phyloP scores from a whole-genome alignment of 2,797 vertebrate genomes.

The Lacerta bilineata region DNA sequence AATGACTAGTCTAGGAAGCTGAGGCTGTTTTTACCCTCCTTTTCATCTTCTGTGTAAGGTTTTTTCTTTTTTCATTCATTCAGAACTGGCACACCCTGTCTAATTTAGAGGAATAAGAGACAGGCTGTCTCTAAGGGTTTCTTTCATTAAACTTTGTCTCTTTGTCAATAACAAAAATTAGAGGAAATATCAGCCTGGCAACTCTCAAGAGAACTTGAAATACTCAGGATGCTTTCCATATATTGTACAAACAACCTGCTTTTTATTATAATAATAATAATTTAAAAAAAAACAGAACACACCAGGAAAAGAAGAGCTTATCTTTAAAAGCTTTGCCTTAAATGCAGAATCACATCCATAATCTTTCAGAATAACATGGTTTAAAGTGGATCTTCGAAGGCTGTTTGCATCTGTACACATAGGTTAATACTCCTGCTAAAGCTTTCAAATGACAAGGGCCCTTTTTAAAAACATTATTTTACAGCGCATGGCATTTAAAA shows the following conservation, averaged over 20 bases:
- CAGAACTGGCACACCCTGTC: conserved; percentile 35
- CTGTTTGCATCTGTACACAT: conserved; percentile 46
- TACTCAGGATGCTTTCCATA: conserved; percentile 55
- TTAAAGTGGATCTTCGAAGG: conserved; percentile 53
- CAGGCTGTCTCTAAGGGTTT: conserved; percentile 55
- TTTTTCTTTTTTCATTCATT: conserved; percentile 35
- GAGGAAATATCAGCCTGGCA: conserved; percentile 55
- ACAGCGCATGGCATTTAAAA: not conserved
- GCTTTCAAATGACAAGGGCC: conserved; percentile 41
- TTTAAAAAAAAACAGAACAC: not conserved
- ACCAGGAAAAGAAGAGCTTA: conserved; percentile 18
- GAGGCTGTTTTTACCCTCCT: conserved; percentile 44
- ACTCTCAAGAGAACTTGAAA: conserved; percentile 55
- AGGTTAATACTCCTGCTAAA: conserved; percentile 40
- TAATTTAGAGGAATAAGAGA: conserved; percentile 51
- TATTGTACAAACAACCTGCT: conserved; percentile 42
- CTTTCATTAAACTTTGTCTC: conserved; percentile 60
- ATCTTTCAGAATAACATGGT: conserved; percentile 52
- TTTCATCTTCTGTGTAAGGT: conserved; percentile 45
- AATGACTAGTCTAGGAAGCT: conserved; percentile 49
- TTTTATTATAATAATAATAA: conserved; percentile 2
- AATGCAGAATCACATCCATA: conserved; percentile 46
- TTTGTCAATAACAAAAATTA: conserved; percentile 61
- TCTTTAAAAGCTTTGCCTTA: not conserved
- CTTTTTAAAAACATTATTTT: conserved; percentile 29